Percentiles rank a stretch among this genome's conserved stretches.
These are phyloP conservation scores for Tetrax tetrax DNA, from an alignment of 2,113 vertebrate species.

Conservation along the genomic window DNA sequence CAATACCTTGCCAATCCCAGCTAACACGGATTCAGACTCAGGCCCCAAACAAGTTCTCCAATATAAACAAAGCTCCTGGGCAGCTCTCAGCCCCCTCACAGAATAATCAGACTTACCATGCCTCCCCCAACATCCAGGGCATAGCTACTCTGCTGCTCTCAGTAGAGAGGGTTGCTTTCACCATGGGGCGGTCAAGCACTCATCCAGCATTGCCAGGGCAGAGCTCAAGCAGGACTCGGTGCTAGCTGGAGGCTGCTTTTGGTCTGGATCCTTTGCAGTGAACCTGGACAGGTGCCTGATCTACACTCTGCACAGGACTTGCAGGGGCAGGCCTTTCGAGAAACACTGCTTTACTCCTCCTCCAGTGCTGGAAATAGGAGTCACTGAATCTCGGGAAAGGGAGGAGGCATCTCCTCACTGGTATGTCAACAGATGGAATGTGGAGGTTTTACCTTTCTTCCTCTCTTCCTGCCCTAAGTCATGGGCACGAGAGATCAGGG, in stretches of 20 bases:
- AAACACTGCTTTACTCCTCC: background rate
- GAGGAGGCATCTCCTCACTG: background rate
- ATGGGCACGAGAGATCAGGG: background rate
- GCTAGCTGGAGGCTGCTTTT: background rate
- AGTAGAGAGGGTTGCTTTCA: background rate
- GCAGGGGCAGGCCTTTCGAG: background rate
- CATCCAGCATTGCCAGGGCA: background rate
- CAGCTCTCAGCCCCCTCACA: background rate
- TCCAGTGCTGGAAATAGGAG: background rate
- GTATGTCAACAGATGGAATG: background rate
- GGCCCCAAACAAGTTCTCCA: background rate
- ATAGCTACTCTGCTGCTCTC: background rate
- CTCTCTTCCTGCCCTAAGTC: background rate
- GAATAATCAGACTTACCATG: background rate
- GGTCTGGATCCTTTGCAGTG: background rate
- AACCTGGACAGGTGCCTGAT: background rate
- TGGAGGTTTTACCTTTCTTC: background rate
- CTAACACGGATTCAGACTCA: background rate
- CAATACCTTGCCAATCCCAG: background rate
- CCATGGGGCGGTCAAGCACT: rapidly evolving
- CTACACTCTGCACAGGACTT: background rate
- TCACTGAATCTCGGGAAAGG: background rate
- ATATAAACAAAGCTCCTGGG: background rate
- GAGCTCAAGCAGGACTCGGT: background rate
- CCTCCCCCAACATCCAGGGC: background rate